Percentiles rank a stretch among this genome's conserved stretches.
phyloP scores from a whole-genome alignment of 2,113 vertebrate genomes.

The Asarcornis scutulata region DNA sequence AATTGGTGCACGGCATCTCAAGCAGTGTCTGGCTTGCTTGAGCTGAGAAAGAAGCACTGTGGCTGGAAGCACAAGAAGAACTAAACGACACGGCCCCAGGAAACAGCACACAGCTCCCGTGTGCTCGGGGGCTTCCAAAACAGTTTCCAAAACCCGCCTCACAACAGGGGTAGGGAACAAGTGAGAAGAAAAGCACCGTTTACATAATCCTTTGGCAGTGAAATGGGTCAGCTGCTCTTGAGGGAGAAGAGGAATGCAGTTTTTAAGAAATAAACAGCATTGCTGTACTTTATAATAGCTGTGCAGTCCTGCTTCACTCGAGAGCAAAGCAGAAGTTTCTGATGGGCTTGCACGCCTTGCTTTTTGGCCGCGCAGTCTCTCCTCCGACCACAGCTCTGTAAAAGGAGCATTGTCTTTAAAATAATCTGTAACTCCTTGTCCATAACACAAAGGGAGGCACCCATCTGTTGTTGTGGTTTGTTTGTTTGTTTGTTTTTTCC shows the following conservation, averaged over 20 bases:
- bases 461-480: not conserved
- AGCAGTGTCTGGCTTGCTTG: accelerated
- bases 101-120: not conserved
- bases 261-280: slow-evolving; percentile 36
- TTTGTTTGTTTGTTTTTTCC: not conserved
- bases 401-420: slow-evolving; percentile 13
- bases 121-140: not conserved
- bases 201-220: slow-evolving; percentile 26
- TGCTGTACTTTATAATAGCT: not conserved
- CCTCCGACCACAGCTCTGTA: not conserved
- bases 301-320: not conserved
- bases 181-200: not conserved
- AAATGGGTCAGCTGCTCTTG: not conserved
- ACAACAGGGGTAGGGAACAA: not conserved
- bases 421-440: not conserved
- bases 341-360: not conserved
- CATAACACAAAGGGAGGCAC: not conserved
- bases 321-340: not conserved
- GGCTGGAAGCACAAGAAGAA: not conserved
- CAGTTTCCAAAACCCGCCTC: not conserved
- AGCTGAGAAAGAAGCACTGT: not conserved
- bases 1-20: not conserved
- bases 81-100: not conserved
- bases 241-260: not conserved
- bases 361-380: not conserved